Base-by-base conservation (phyloP, 2,888 invertebrate genomes). In the Cryptocheilus praepositus region DNA sequence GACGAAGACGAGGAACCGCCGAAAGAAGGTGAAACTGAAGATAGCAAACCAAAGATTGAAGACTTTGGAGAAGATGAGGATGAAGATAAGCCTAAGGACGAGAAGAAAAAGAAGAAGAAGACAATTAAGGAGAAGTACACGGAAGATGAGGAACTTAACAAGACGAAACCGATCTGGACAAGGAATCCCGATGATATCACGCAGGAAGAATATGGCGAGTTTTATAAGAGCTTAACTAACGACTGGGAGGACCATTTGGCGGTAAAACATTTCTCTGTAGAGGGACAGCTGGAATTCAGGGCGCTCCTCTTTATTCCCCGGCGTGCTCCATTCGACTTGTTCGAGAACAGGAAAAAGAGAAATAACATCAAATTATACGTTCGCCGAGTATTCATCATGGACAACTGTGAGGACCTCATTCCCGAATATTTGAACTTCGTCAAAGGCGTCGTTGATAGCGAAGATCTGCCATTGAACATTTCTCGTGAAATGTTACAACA, bases 401-500 rank as follows among this genome's bases (percentile, higher is more conserved):
- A 99, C 90, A 99, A 99, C 91, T 99, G 99, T 86, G 98, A 99
- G 87, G 99, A 99, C 85, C 92, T 99, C 18, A 99, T 99, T 86
- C 99, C 99, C 0, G 98, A 99, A 89, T 99, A 99, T 90, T 91
- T 99, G 75, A 98, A 96, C 91, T 97, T 97, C 90, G 93, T 97
- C 87, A 95, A 95, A 90, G 99, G 99, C 88, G 98, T 99, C 15
- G 99, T 99, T 5, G 99, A 99, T 90, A 97, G 96, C 63, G 99
- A 99, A 89, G 99, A 99, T 91, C 90, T 99, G 81, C 99, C 99
- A 0, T 91, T 99, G 19, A 99, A 99, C 92, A 99, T 99, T 86
- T 98, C 98, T 60, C 95, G 99, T 92, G 99, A 99, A 90, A 99
- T 97, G 97, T 92, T 99, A 61, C 99, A 99, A 89, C 99, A 99